Base-by-base conservation (phyloP, 2,888 invertebrate genomes). In the Limenitis camilla region DNA sequence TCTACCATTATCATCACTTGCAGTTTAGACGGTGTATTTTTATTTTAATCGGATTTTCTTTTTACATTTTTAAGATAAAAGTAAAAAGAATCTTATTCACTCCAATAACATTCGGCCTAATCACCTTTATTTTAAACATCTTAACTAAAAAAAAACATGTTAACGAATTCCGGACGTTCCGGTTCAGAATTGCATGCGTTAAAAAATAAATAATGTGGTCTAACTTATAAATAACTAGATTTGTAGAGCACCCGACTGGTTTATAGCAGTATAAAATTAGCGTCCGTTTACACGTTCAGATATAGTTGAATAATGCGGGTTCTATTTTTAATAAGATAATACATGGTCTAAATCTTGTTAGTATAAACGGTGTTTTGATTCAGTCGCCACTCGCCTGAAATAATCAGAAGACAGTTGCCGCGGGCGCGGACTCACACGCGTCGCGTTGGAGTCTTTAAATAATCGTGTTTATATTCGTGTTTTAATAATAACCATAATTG, bases 171-270 rank as follows among this genome's bases (percentile, higher is more conserved):
- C 46, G 49, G 42, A 29, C 52, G 55, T 41, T 49, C 69, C 61
- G 53, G 56, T 54, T 57, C 63, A 55, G 62, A 66, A 76, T 75
- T 74, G 79, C 76, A 76, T 72, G 65, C 60, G 68, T 10, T 44
- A 52, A 63, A 64, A 64, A 64, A 60, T 55, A 61, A 65, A 64
- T 56, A 61, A 56, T 59, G 52, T 49, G 56, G 61, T 58, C 63
- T 61, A 61, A 61, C 66, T 66, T 81, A 82, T 77, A 80, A 81
- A 83, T 84, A 85, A 73, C 71, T 72, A 73, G 69, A 78, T 79
- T 78, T 78, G 78, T 78, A 68, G 77, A 78, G 68, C 77, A 74
- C 66, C 65, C 65, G 67, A 68, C 64, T 67, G 67, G 61, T 54
- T 76, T 72, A 45, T 29, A 35, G 50, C 44, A 32, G 36, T 56